Percentiles rank a stretch among this genome's conserved stretches.
Evolutionary conservation across 2,888 invertebrate species (phyloP).

Genomic region (Molorchus minor): DNA sequence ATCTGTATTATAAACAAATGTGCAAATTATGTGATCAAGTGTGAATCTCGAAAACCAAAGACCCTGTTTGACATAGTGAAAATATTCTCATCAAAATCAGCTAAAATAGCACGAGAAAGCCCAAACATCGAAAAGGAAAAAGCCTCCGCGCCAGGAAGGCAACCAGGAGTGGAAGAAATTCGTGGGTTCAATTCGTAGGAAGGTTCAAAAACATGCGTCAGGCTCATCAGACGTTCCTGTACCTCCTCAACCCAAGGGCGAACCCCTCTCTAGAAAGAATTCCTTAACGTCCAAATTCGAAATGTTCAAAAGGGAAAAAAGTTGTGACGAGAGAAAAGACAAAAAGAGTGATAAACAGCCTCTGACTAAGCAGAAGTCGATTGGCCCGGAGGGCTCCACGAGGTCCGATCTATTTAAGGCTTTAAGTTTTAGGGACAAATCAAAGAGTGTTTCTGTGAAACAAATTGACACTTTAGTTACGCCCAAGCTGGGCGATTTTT

Average conservation of each 20-base stretch:
- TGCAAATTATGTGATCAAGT: conserved; percentile 15
- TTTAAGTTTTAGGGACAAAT: conserved; percentile 56
- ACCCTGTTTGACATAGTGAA: conserved; percentile 60
- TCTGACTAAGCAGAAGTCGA: conserved; percentile 57
- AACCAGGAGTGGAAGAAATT: conserved; percentile 62
- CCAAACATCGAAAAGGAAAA: conserved; percentile 56
- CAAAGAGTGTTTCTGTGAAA: conserved; percentile 54
- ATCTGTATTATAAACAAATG: conserved; percentile 7
- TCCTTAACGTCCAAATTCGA: conserved; percentile 60
- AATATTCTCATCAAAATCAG: conserved; percentile 54
- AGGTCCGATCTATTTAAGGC: conserved; percentile 52
- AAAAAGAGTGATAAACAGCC: conserved; percentile 58
- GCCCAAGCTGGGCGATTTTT: conserved; percentile 39
- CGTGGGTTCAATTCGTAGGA: conserved; percentile 62
- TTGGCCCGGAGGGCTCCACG: conserved; percentile 50
- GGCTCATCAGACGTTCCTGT: conserved; percentile 40
- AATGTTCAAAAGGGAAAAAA: conserved; percentile 51
- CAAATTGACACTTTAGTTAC: conserved; percentile 49
- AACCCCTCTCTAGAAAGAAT: conserved; percentile 58
- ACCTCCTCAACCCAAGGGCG: conserved; percentile 47
- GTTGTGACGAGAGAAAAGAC: conserved; percentile 47
- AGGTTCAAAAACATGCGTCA: conserved; percentile 61
- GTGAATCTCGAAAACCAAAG: conserved; percentile 37
- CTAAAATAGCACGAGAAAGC: conserved; percentile 58
- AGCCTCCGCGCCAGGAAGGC: conserved; percentile 43